Evolutionary conservation across 1,140 invertebrate species (phyloP), one percentile per base, ranked within the genome.

Genomic region (Drosophila ironensis): DNA sequence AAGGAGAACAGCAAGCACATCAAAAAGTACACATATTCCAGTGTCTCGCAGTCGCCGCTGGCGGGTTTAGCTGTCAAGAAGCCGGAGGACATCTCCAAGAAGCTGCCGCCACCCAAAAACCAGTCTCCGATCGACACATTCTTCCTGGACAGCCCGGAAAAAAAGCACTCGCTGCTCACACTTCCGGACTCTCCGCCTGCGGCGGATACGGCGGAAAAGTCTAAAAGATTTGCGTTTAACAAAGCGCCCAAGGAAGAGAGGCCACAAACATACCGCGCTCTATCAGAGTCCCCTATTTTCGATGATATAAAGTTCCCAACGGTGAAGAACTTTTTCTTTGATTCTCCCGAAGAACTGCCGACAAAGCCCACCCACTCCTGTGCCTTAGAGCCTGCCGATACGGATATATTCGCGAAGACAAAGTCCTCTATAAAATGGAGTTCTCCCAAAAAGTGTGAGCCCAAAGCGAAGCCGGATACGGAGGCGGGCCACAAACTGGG

Each of bases 21-120:
- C 1, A 77, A 78, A 19, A 67, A 76, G 12, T 72, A 75, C 47
- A 48, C 57, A 20, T 88, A 72, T 59, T 33, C 72, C 12, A 72
- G 63, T 17, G 16, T 38, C 8, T 56, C 52, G 0, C 61, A 84
- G 33, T 81, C 86, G 28, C 86, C 78, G 0, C 14, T 87, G 7
- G 75, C 69, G 16, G 64, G 70, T 20, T 19, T 51, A 8, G 4
- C 35, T 24, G 14, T 16, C 19, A 40, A n/a, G 12, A 38, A 11
- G 14, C 4, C 8, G 30, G 44, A 48, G 9, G 27, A 28, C 25
- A 25, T 22, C 2, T 5, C 20, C 2, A 42, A 27, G 4, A 22
- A 35, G 4, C 25, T 11, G 8, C 1, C 9, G 1, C 40, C 0
- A 37, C 7, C 7, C 9, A 16, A 17, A 17, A 37, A 16, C 1